phyloP scores from a whole-genome alignment of 1,140 invertebrate species.

The Drosophila funebris region DNA sequence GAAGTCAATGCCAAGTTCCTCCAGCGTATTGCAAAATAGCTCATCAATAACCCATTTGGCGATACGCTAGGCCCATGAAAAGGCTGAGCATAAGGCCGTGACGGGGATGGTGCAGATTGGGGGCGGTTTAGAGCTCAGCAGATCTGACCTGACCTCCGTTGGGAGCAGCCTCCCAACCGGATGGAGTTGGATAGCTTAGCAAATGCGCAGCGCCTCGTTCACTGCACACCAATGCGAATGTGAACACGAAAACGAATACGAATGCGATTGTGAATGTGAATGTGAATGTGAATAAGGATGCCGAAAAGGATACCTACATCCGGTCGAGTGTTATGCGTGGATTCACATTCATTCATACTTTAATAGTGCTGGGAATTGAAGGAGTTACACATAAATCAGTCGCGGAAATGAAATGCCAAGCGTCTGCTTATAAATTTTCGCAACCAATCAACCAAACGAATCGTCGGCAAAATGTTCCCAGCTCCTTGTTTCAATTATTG shows the following conservation, averaged over 20 bases:
- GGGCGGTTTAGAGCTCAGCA: no score
- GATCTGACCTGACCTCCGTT: conserved; percentile 51
- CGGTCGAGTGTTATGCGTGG: conserved; percentile 1
- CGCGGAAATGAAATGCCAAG: conserved; percentile 35
- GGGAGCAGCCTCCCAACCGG: conserved; percentile 9
- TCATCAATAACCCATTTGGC: conserved; percentile 80
- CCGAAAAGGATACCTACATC: conserved; percentile 8
- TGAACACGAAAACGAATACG: neutral
- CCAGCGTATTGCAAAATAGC: conserved; percentile 64
- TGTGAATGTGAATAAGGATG: neutral
- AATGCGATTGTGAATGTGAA: neutral
- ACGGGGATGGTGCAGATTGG: neutral
- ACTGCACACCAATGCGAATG: neutral
- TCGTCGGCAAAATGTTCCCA: conserved; percentile 39
- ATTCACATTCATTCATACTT: conserved; percentile 44
- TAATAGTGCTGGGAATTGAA: conserved; percentile 41
- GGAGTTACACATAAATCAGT: conserved; percentile 36
- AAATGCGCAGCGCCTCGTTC: neutral
- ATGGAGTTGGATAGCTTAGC: conserved; percentile 23
- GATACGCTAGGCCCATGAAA: conserved; percentile 51
- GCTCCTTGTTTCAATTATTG: conserved; percentile 62
- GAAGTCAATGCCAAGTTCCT: conserved; percentile 51
- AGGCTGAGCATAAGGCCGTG: neutral
- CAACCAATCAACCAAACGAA: conserved; percentile 66
- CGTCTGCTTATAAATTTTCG: conserved; percentile 56